These are phyloP conservation scores for Vannuccia rotundouncinata DNA, from an alignment of 2,888 invertebrate genomes.

Conservation along the genomic window DNA sequence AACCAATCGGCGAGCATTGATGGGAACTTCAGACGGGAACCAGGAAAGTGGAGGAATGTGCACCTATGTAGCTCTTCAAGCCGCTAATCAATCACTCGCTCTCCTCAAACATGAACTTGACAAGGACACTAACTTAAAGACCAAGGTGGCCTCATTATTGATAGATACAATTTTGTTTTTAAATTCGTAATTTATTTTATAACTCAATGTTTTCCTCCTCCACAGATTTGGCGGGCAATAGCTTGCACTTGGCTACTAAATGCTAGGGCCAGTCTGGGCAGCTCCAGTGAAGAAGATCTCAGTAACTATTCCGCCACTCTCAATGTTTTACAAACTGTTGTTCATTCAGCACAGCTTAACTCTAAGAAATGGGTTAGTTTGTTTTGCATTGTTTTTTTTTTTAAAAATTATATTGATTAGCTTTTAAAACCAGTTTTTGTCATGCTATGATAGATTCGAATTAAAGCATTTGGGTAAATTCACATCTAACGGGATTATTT, in stretches of 20 bases:
- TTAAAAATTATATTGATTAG: no score
- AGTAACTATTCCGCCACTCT: neutral
- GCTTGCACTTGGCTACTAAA: neutral
- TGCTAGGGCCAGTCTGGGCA: neutral
- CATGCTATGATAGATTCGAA: no score
- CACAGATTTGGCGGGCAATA: neutral
- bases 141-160: neutral
- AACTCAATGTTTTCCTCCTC: neutral
- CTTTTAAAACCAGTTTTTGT: no score
- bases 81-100: neutral
- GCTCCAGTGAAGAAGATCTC: slow-evolving; percentile 9
- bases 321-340: neutral
- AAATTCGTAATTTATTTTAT: neutral
- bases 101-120: neutral
- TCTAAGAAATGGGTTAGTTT: slow-evolving; percentile 10
- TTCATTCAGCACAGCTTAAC: neutral
- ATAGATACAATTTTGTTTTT: neutral
- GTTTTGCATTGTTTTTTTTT: neutral
- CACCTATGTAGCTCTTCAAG: slow-evolving; percentile 4
- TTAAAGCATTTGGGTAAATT: no score
- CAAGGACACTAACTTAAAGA: neutral
- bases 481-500: no score
- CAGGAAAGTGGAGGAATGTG: neutral
- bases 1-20: neutral
- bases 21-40: neutral